Evolutionary conservation across 2,113 vertebrate species (phyloP).

Genomic region (Ailuropoda melanoleuca): DNA sequence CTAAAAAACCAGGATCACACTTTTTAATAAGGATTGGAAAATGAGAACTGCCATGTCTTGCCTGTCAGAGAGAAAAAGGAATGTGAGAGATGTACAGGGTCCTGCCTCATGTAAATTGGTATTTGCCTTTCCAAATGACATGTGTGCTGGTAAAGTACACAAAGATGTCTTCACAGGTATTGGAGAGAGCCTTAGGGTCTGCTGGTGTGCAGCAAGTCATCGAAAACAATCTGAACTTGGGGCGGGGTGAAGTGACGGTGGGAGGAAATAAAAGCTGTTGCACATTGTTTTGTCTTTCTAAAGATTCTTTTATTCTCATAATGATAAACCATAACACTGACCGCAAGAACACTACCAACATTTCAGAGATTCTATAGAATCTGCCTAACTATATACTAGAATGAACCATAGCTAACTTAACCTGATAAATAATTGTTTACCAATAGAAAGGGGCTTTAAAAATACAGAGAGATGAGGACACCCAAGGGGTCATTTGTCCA

Average conservation of each 20-base stretch:
- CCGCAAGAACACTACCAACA: neutral
- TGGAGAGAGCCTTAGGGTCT: neutral
- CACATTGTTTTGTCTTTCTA: slow-evolving; percentile 10
- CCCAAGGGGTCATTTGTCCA: neutral
- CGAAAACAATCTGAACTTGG: neutral
- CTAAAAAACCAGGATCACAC: slow-evolving; percentile 46
- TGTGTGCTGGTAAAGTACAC: neutral
- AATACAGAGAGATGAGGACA: neutral
- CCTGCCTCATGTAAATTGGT: slow-evolving; percentile 26
- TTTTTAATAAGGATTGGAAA: slow-evolving; percentile 50
- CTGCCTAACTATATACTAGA: neutral
- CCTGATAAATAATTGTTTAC: neutral
- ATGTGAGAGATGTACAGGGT: neutral
- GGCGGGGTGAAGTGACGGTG: neutral
- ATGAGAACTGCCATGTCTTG: neutral
- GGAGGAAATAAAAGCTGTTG: neutral
- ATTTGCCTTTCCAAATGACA: slow-evolving; percentile 31
- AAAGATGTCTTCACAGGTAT: neutral
- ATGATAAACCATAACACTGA: neutral
- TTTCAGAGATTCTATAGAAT: neutral
- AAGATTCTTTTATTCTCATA: neutral
- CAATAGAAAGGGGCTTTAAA: slow-evolving; percentile 3
- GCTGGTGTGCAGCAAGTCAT: neutral
- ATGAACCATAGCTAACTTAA: neutral
- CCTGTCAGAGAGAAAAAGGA: slow-evolving; percentile 10